A percentile compares a stretch with the other conserved stretches of the same genome.
Evolutionary conservation across 30 jellyfish, hydroid and myxozoan genomes (phyloP).

Genomic region (Hydractinia symbiolongicarpus): DNA sequence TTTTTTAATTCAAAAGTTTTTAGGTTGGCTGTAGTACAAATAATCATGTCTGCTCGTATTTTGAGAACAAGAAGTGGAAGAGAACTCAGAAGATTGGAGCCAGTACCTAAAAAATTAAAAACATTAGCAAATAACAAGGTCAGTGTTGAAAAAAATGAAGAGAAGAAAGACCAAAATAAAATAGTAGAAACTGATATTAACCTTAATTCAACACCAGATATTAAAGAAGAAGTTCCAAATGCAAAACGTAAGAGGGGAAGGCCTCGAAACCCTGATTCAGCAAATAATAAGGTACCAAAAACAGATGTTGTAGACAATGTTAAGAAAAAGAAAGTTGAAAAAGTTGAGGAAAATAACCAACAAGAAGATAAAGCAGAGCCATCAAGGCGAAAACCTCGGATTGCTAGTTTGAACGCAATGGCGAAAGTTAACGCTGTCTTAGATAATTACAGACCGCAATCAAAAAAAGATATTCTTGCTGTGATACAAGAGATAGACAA

Average conservation of each 20-base stretch:
- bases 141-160: not conserved
- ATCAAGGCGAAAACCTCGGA: constrained; percentile 61
- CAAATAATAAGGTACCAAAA: not conserved
- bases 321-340: not conserved
- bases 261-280: not conserved
- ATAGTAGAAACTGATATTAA: not conserved
- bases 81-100: constrained; percentile 9
- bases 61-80: constrained; percentile 15
- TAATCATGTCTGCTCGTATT: not conserved
- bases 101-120: constrained; percentile 3
- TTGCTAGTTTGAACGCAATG: constrained; percentile 94
- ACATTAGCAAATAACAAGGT: not conserved
- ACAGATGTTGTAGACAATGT: not conserved
- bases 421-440: constrained; percentile 97
- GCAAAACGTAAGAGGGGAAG: not conserved
- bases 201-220: not conserved
- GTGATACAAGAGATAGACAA: constrained; percentile 7
- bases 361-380: not conserved
- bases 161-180: not conserved
- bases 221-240: not conserved
- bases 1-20: no score
- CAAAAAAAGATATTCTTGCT: constrained; percentile 11
- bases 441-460: constrained; percentile 26
- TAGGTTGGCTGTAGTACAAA: no score
- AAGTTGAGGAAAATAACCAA: not conserved